Evolutionary conservation across 2,888 invertebrate genomes (phyloP), one percentile per base, ranked within the genome.

Genomic region (Leistus spinibarbis): DNA sequence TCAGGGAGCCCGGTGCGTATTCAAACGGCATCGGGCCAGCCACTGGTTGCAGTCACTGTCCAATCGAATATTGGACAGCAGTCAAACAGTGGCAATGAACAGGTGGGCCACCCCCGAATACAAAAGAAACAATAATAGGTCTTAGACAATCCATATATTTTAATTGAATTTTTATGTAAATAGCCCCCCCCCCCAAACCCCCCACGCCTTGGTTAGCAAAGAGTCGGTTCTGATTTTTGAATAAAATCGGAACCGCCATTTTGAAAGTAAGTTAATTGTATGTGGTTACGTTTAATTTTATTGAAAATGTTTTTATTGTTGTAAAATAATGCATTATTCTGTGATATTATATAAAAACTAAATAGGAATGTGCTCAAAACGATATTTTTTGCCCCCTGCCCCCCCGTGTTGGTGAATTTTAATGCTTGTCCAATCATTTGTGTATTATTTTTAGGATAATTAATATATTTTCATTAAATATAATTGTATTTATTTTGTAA

Each of bases 1-100:
- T 87, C 86, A 78, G 85, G 88, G 3, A 90, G 89, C 81, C 91
- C 90, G 76, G 90, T 91, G 23, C 87, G 89, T 68, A 86, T 90
- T 77, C 89, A 91, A 82, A 87, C 90, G 20, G 86, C 87, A 72
- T 80, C 85, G 68, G 83, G 87, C 54, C 86, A 88, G 5, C 89
- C 89, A 40, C 82, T 89, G 23, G 86, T 91, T 7, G 88, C 90
- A 3, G 90, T 91, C 17, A 86, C 88, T 13, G 88, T 90, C 7
- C 89, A 89, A 78, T 86, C 87, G 70, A 84, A 82, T 1, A 81
- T 20, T 79, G 80, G 24, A 23, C 72, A 74, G 62, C 78, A 77
- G 69, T 67, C 73, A 57, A 83, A 79, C 22, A 78, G 77, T 64
- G 64, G 73, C 10, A 73, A 67, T 16, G 80, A 83, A 73, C 83